Evolutionary conservation across 2,797 vertebrate genomes (phyloP).

Genomic region (Hylomyscus alleni): DNA sequence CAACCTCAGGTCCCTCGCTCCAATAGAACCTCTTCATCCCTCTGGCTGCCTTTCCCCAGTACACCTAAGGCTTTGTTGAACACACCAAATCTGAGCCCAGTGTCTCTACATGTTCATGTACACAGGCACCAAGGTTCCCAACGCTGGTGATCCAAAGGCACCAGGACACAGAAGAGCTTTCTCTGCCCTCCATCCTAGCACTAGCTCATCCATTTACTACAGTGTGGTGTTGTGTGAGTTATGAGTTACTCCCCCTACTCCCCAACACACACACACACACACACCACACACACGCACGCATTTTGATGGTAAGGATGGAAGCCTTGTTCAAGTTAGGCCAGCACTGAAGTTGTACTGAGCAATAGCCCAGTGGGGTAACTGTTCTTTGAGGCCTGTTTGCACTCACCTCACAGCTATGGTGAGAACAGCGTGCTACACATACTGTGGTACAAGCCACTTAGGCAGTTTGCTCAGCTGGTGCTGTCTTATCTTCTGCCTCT

Average conservation of each 20-base stretch:
- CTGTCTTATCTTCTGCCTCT: background rate
- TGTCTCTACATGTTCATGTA: background rate
- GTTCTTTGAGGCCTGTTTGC: background rate
- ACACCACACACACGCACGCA: too few species aligned
- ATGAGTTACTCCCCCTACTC: background rate
- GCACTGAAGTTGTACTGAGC: background rate
- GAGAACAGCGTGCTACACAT: fast-evolving
- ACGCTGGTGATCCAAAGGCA: background rate
- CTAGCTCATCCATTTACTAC: background rate
- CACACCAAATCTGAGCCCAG: background rate
- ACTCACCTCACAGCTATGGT: background rate
- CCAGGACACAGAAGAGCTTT: background rate
- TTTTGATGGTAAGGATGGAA: background rate
- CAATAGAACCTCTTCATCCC: background rate
- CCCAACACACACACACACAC: background rate
- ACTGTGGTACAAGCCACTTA: too few species aligned
- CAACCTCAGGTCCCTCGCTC: fast-evolving
- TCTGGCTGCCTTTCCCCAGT: background rate
- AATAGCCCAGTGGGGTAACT: too few species aligned
- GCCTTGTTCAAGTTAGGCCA: background rate
- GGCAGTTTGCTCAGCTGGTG: fast-evolving
- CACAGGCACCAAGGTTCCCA: background rate
- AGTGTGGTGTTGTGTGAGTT: background rate
- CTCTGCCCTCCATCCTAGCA: background rate
- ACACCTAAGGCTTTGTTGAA: background rate